Percentiles rank a stretch among this genome's conserved stretches.
Evolutionary conservation across 2,797 vertebrate species (phyloP).

Genomic region (Acipenser oxyrinchus): DNA sequence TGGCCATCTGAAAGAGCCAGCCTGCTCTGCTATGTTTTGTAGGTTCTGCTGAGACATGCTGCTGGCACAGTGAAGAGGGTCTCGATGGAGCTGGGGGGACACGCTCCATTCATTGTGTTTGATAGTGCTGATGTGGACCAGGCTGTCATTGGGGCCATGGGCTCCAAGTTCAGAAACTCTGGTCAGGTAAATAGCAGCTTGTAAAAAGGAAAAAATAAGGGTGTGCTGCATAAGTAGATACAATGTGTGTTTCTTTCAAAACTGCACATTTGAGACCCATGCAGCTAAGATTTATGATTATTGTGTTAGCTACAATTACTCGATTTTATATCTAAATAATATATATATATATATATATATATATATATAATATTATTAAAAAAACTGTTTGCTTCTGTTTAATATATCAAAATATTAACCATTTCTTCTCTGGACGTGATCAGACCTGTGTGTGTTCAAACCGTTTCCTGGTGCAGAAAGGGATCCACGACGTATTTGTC

Average conservation of each 20-base stretch:
- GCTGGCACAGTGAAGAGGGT: constrained; percentile 81
- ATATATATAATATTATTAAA: too few species aligned
- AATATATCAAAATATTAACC: neutral
- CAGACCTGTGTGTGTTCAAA: constrained; percentile 93
- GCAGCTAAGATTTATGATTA: too few species aligned
- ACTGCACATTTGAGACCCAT: too few species aligned
- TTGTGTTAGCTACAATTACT: too few species aligned
- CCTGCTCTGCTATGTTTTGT: constrained; percentile 15
- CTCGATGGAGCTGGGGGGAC: constrained; percentile 94
- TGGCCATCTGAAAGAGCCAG: neutral
- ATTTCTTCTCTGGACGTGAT: constrained; percentile 10
- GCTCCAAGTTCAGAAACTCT: constrained; percentile 85
- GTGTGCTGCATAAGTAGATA: too few species aligned
- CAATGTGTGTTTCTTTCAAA: too few species aligned
- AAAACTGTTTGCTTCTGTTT: too few species aligned
- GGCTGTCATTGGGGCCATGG: constrained; percentile 81
- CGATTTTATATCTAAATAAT: too few species aligned
- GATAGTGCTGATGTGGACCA: constrained; percentile 76
- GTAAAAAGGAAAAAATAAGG: too few species aligned
- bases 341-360: too few species aligned
- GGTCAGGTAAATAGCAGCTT: constrained; percentile 69
- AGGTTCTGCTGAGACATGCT: constrained; percentile 77
- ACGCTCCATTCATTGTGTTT: constrained; percentile 94
- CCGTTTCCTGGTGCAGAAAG: constrained; percentile 84
- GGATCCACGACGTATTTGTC: constrained; percentile 77